A percentile compares a stretch with the other conserved stretches of the same genome.
Conservation (phyloP, 2,113 vertebrate genomes). For the Hydrolagus affinis region DNA sequence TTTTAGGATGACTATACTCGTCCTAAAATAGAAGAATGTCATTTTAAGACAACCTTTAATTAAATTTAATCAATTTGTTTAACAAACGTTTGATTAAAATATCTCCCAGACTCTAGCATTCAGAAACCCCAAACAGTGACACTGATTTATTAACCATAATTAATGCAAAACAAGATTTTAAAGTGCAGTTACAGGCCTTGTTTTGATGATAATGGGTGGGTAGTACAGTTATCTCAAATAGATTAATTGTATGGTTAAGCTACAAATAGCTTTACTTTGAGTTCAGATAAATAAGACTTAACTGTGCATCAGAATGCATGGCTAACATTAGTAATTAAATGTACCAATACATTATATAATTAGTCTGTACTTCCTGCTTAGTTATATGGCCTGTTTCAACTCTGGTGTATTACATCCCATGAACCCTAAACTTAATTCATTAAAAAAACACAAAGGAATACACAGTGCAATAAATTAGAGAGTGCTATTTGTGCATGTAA, state of each 20-base stretch:
- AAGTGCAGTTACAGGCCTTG: neutral
- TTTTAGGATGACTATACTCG: too few species aligned
- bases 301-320: neutral
- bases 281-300: neutral
- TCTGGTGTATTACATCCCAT: neutral
- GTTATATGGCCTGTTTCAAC: neutral
- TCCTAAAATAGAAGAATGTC: neutral
- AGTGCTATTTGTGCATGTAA: neutral
- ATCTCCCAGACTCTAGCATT: neutral
- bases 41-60: neutral
- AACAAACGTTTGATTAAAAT: neutral
- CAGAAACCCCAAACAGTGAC: neutral
- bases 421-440: neutral
- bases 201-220: conserved; percentile 11
- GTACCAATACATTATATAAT: neutral
- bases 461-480: neutral
- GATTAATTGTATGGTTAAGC: conserved; percentile 17
- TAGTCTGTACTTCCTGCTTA: neutral
- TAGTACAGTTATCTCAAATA: conserved; percentile 2
- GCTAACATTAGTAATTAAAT: neutral
- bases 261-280: neutral
- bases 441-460: neutral
- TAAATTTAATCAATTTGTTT: neutral
- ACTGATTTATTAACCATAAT: neutral
- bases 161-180: neutral